Base-by-base conservation (phyloP, 2,797 vertebrate species). In the Caiman crocodilus region DNA sequence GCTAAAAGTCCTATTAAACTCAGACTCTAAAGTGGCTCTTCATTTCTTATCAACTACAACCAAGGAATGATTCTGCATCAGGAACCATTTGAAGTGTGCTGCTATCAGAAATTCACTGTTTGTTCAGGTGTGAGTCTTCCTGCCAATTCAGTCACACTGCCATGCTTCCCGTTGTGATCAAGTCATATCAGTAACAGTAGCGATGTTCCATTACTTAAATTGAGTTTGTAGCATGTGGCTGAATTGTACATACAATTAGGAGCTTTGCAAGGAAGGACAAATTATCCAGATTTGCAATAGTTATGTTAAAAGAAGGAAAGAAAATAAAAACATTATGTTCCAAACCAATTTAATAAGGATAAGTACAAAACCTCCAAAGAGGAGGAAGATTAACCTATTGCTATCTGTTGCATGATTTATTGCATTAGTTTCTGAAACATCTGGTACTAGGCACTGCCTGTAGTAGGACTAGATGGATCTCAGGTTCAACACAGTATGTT, bases 11-110 rank as follows among this genome's bases (percentile, higher is more conserved):
- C 67, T 32, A 23, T 8, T 71, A 21, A 25, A 50, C 6, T 23
- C 35, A 50, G 50, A 73, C 26, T 42, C 35, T 35, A 73, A 42
- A 23, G 4, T 50, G 35, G 21, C 69, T 35, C 69, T 50, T 50
- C 7, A 50, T 50, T 42, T 73, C 20, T 73, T 73, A 21, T 50
- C 23, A 9, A 7, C 13, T 7, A 6, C 18, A 35, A 18, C 30
- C 32, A 74, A 89, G 18, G 59, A 42, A 21, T 30, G 26, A 61
- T 25, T 2, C 10, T 84, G 82, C 77, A 42, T 18, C 13, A 82
- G 63, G 18, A 82, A 88, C 58, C 2, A 25, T 32, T 56, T 88
- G 12, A 84, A 32, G 50, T 75, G 16, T 0, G 0, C 60, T 16
- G 15, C 20, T 82, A 30, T 55, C n/a, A 26, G 12, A 84, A 42